phyloP scores from a whole-genome alignment of 2,113 vertebrate species.

The Atlantisia rogersi region DNA sequence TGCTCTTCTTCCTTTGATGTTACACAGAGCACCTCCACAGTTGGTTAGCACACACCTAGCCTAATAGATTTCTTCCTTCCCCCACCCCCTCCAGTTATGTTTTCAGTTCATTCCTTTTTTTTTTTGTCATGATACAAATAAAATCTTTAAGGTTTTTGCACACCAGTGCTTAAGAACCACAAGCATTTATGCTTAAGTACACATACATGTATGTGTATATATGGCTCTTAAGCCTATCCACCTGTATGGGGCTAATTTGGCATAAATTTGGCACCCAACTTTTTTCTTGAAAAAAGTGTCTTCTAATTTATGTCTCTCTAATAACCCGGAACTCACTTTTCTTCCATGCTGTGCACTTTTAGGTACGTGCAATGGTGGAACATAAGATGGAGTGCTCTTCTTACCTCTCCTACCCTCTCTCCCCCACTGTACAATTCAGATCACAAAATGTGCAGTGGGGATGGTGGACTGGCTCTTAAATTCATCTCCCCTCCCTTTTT shows the following conservation, averaged over 20 bases:
- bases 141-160: background rate
- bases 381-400: background rate
- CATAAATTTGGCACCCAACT: background rate
- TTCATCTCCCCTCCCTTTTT: background rate
- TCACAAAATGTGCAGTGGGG: background rate
- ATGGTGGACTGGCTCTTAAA: background rate
- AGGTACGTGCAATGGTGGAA: background rate
- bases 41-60: background rate
- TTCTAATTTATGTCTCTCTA: background rate
- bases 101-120: background rate
- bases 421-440: background rate
- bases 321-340: background rate
- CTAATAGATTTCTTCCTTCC: background rate
- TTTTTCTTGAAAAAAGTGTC: background rate
- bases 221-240: background rate
- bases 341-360: background rate
- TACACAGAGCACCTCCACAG: background rate
- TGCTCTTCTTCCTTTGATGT: background rate
- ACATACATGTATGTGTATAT: background rate
- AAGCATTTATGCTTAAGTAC: background rate
- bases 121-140: background rate
- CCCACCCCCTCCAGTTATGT: background rate
- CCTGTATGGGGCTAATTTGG: background rate
- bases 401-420: background rate
- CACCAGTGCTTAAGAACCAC: background rate